These are phyloP conservation scores for Scomber colias DNA, from an alignment of 2,113 vertebrate species.

Conservation along the genomic window DNA sequence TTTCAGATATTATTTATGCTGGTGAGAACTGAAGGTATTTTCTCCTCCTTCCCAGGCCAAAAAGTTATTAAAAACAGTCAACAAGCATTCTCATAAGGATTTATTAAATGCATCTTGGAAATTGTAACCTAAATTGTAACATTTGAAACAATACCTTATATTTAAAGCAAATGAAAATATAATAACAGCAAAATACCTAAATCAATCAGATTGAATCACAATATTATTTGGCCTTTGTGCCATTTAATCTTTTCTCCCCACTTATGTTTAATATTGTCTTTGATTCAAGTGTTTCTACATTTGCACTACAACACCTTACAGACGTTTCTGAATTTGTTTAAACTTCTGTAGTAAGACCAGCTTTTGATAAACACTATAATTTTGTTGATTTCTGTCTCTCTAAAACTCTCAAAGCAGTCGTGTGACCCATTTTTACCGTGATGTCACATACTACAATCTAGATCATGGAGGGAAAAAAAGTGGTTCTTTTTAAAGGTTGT, in stretches of 20 bases:
- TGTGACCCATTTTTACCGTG: slow-evolving; percentile 67
- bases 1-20: slow-evolving; percentile 19
- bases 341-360: not conserved
- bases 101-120: not conserved
- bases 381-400: not conserved
- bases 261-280: not conserved
- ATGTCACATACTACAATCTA: slow-evolving; percentile 61
- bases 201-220: too few species aligned
- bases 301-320: not conserved
- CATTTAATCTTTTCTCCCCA: not conserved
- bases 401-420: slow-evolving; percentile 28
- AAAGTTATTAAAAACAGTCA: slow-evolving; percentile 18
- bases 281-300: not conserved
- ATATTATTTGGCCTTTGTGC: too few species aligned
- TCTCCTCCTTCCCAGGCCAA: slow-evolving; percentile 4
- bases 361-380: not conserved
- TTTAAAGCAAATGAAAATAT: too few species aligned
- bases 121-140: too few species aligned
- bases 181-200: too few species aligned
- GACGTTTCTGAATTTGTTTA: not conserved
- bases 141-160: too few species aligned
- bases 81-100: slow-evolving; percentile 8
- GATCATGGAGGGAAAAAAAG: slow-evolving; percentile 51
- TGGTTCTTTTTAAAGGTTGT: slow-evolving; percentile 37
- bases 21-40: not conserved